phyloP scores from a whole-genome alignment of 2,797 vertebrate species.

The Danio kyathit region DNA sequence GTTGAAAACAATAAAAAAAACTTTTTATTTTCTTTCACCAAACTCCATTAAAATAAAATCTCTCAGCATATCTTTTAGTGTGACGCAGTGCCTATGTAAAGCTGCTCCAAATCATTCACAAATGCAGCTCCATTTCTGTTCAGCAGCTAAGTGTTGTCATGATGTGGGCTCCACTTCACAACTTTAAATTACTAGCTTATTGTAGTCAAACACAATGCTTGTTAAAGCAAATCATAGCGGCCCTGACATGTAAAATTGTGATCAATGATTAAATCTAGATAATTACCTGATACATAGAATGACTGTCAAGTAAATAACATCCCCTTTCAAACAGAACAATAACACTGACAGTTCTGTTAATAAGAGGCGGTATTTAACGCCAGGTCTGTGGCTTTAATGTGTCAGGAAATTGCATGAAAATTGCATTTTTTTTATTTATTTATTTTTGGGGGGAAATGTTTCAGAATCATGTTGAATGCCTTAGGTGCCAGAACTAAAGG shows the following conservation, averaged over 20 bases:
- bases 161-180: not conserved
- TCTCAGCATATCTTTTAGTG: not conserved
- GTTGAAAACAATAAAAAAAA: no score
- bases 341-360: conserved; percentile 23
- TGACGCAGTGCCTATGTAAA: not conserved
- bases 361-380: conserved; percentile 41
- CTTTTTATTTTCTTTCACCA: not conserved
- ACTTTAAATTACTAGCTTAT: not conserved
- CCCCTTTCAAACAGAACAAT: conserved; percentile 10
- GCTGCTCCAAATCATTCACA: not conserved
- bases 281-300: conserved; percentile 15
- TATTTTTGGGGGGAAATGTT: conserved; percentile 1
- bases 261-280: conserved; percentile 31
- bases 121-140: not conserved
- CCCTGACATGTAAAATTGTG: not conserved
- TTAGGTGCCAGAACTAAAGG: conserved; percentile 15
- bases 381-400: conserved; percentile 31
- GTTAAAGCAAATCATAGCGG: conserved; percentile 10
- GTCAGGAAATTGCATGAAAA: conserved; percentile 14
- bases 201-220: not conserved
- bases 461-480: conserved; percentile 11
- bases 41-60: not conserved
- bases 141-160: not conserved
- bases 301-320: conserved; percentile 44
- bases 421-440: conserved; percentile 21